Percentiles rank a stretch among this genome's conserved stretches.
phyloP scores from a whole-genome alignment of 1,140 invertebrate species.

The Tetragonula clypearis region DNA sequence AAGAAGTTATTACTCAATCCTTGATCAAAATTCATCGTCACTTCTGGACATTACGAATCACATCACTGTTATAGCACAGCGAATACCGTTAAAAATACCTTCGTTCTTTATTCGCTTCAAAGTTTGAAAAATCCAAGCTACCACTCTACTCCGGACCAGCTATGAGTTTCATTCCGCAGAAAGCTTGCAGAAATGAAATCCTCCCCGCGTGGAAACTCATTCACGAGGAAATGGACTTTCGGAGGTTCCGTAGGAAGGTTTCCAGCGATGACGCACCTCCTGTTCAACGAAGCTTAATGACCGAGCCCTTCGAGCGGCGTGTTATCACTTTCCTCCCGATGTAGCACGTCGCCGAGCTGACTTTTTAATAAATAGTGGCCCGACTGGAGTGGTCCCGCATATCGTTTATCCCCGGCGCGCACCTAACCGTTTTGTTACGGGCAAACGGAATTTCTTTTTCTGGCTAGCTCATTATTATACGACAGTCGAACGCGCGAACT shows the following conservation, averaged over 20 bases:
- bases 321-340: slow-evolving; percentile 82
- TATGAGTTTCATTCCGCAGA: not conserved
- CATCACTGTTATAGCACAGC: too few relatives aligned
- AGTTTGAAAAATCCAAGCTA: accelerated
- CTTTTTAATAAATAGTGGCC: slow-evolving; percentile 77
- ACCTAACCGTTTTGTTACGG: slow-evolving; percentile 62
- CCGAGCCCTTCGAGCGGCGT: slow-evolving; percentile 64
- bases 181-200: too few relatives aligned
- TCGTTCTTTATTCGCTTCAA: too few relatives aligned
- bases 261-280: not conserved
- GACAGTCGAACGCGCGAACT: slow-evolving; percentile 41
- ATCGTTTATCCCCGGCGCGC: slow-evolving; percentile 59
- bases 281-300: slow-evolving; percentile 74
- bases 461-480: slow-evolving; percentile 50
- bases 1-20: too few relatives aligned
- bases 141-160: accelerated
- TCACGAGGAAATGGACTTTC: not conserved
- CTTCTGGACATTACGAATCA: too few relatives aligned
- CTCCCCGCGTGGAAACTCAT: not conserved
- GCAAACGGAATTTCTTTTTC: slow-evolving; percentile 58
- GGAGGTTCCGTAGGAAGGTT: not conserved
- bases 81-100: too few relatives aligned
- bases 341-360: slow-evolving; percentile 75
- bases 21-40: too few relatives aligned
- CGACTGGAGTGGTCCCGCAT: slow-evolving; percentile 58